Base-by-base conservation (phyloP, 92 coral and sea anemone species). In the Phenganax subtilis region DNA sequence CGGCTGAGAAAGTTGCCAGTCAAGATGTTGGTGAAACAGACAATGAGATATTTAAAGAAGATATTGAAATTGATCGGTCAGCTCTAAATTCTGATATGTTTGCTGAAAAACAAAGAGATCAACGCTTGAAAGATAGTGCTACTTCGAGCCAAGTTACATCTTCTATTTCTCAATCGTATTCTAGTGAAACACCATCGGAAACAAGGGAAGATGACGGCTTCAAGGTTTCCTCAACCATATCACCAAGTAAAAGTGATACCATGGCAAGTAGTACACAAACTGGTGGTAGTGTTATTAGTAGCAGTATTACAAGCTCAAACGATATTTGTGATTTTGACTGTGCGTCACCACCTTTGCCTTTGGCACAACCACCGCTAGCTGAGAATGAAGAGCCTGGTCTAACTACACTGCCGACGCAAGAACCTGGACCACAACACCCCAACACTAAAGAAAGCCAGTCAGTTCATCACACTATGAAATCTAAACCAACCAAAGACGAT, bases 351-450 rank as follows among this genome's bases (percentile, higher is more conserved):
- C 81, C 71, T 8, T 31, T 69, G 3, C 81, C 81, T 29, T 44
- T 76, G 44, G 28, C 81, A 15, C 69, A 76, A 17, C 81, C 81
- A 29, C 81, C 81, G n/a, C 44, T 76, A 6, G 81, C 69, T 76
- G 81, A 27, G 9, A 58, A 59, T 57, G 69, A 57, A 57, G 51
- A 30, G 6, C 80, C 80, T 8, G 10, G 55, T 55, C 4, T 17
- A 10, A 29, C 6, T 8, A 69, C 58, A 9, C 81, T 20, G 2
- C 70, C 70, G 25, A 76, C 81, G 3, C 69, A 12, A 11, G 55
- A 14, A n/a, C 54, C 81, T 9, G 54, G 53, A 31, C 7, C 55
- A 28, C 8, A 58, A 54, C 31, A 59, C 16, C 20, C 47, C 2
- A 30, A 51, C 14, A 12, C 56, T 12, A 10, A 76, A 61, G 27